A percentile compares a stretch with the other conserved stretches of the same genome.
phyloP scores from a whole-genome alignment of 2,797 vertebrate species.

The Poecilia velifera region DNA sequence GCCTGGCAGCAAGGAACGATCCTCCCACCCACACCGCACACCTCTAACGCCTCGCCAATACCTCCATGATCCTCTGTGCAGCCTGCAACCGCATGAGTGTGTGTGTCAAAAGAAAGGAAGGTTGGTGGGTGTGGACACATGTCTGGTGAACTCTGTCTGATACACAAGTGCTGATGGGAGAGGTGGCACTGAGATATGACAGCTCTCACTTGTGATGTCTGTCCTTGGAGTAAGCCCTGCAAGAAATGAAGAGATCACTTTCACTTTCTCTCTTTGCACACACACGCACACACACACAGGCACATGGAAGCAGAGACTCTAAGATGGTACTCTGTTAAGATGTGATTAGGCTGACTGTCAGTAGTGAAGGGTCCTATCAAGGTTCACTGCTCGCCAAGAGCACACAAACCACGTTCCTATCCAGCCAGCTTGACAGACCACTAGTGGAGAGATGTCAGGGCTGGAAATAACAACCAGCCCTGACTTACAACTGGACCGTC shows the following conservation, averaged over 20 bases:
- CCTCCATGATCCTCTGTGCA: conserved; percentile 7
- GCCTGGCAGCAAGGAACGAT: conserved; percentile 76
- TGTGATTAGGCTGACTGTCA: conserved; percentile 79
- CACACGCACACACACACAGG: conserved; percentile 31
- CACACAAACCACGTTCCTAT: conserved; percentile 61
- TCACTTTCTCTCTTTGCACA: conserved; percentile 47
- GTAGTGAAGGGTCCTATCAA: conserved; percentile 67
- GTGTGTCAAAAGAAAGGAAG: background rate
- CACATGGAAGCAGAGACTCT: conserved; percentile 46
- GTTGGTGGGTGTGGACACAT: conserved; percentile 29
- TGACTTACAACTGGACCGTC: conserved; percentile 58
- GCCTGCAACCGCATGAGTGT: background rate
- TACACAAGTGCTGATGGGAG: conserved; percentile 60
- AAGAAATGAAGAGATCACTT: conserved; percentile 72
- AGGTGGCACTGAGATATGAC: conserved; percentile 68
- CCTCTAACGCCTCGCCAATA: conserved; percentile 58
- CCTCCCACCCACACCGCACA: conserved; percentile 44
- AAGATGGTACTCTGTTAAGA: conserved; percentile 71
- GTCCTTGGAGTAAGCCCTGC: conserved; percentile 59
- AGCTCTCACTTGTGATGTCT: conserved; percentile 66
- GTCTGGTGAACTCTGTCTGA: conserved; percentile 55
- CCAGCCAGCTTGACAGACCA: conserved; percentile 52
- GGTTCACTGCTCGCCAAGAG: conserved; percentile 60
- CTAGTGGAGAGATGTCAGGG: conserved; percentile 54
- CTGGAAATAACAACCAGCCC: conserved; percentile 62